Evolutionary conservation across 2,888 invertebrate species (phyloP), one percentile per base, ranked within the genome.

Genomic region (Scaptomyza polygonia): DNA sequence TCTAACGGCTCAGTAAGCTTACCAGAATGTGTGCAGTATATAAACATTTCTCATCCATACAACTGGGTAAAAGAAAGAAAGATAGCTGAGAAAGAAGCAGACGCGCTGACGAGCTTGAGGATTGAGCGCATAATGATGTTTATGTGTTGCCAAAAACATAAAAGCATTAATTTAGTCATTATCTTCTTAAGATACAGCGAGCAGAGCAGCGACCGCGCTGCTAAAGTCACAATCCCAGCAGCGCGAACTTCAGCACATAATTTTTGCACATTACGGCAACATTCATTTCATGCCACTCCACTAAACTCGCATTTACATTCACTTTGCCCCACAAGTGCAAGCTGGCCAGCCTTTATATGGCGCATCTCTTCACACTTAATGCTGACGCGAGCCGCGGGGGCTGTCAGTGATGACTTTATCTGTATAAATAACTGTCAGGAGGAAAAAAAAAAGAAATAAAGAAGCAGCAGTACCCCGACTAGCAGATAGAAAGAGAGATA

Each of bases 161-260:
- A 91, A 91, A 90, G 90, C 90, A 90, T 91, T 92, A 92, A 90
- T 91, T 91, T 90, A 91, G 90, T 90, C 89, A 91, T 91, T 91
- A 91, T 91, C 91, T 91, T 88, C 91, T 91, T 91, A 92, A 90
- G 89, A 86, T 82, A 85, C 77, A 62, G 57, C 64, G 66, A 72
- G 64, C 55, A 62, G 67, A 69, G 68, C 67, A 59, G 63, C 34
- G 29, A 25, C 57, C 27, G 27, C 62, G 27, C 55, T 16, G 49
- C 43, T 34, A 27, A 30, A 5, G 25, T 14, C 40, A 32, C 63
- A 59, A 55, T 57, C 54, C 40, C 30, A 45, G 56, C 74, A 79
- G 77, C 72, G 70, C 66, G 72, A 79, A 64, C 83, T 70, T 69
- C 80, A 79, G 72, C 86, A 87, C 78, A 77, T 79, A 51, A 79